These are phyloP conservation scores for Strigamia transsilvanica DNA, from an alignment of 2,888 invertebrate genomes.

Conservation along the genomic window DNA sequence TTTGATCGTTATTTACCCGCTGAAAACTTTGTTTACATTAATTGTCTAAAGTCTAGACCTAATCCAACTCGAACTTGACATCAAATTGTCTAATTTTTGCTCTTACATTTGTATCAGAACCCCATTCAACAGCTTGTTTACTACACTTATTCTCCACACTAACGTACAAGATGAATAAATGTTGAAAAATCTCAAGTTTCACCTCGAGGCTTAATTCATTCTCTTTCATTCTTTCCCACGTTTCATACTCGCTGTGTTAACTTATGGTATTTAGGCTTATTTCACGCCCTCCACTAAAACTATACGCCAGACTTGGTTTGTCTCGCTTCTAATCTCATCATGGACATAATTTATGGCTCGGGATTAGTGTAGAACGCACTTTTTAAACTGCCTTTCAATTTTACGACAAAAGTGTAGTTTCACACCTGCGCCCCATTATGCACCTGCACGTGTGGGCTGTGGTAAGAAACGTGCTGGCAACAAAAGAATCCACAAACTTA, in stretches of 20 bases:
- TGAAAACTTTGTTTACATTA: too few species aligned
- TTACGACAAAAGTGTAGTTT: slow-evolving; percentile 37
- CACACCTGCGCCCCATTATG: slow-evolving; percentile 41
- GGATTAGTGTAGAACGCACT: slow-evolving; percentile 27
- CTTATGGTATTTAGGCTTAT: slow-evolving; percentile 32
- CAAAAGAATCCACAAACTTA: slow-evolving; percentile 27
- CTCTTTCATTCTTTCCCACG: too few species aligned
- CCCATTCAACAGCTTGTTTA: too few species aligned
- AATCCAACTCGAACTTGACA: too few species aligned
- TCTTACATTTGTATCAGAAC: too few species aligned
- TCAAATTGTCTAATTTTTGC: too few species aligned
- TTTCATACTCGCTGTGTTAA: slow-evolving; percentile 9
- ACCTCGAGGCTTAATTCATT: background rate
- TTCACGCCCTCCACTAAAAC: slow-evolving; percentile 12
- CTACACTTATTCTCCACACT: too few species aligned
- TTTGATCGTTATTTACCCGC: too few species aligned
- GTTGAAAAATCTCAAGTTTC: background rate
- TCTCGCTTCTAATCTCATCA: slow-evolving; percentile 32
- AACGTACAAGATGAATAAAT: too few species aligned
- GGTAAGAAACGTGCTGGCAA: slow-evolving; percentile 25
- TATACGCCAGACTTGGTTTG: slow-evolving; percentile 20
- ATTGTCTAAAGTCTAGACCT: too few species aligned
- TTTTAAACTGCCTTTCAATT: slow-evolving; percentile 34
- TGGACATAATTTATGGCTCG: slow-evolving; percentile 15
- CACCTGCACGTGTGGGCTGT: slow-evolving; percentile 39